phyloP scores from a whole-genome alignment of 2,888 invertebrate genomes.

The Drepana falcataria region DNA sequence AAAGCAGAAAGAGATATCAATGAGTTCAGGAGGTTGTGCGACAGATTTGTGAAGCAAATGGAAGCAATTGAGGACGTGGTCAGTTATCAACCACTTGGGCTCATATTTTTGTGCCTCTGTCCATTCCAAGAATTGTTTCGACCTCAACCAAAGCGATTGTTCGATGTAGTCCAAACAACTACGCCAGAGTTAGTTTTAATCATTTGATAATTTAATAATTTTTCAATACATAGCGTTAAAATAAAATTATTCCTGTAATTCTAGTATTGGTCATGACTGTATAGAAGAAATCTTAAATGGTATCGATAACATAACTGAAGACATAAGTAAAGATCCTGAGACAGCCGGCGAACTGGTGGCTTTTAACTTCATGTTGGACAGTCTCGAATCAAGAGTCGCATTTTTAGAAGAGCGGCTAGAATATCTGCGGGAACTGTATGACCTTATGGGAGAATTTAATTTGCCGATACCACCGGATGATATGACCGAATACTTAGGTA shows the following conservation, averaged over 20 bases:
- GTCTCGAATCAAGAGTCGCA: conserved; percentile 81
- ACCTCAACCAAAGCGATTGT: conserved; percentile 84
- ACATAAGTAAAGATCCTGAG: conserved; percentile 82
- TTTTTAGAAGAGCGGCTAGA: conserved; percentile 85
- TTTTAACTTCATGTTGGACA: conserved; percentile 84
- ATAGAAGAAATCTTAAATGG: conserved; percentile 79
- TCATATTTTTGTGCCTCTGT: conserved; percentile 83
- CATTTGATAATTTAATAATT: neutral
- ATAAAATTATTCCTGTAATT: conserved; percentile 5
- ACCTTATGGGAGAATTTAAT: conserved; percentile 88
- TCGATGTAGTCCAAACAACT: conserved; percentile 80
- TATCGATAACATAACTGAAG: conserved; percentile 81
- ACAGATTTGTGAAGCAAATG: conserved; percentile 84
- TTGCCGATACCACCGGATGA: conserved; percentile 87
- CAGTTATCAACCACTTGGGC: conserved; percentile 83
- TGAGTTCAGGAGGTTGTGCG: conserved; percentile 82
- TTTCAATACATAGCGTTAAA: neutral
- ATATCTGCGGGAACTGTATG: conserved; percentile 89
- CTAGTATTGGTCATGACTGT: conserved; percentile 81
- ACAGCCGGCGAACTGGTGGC: conserved; percentile 85
- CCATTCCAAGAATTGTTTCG: conserved; percentile 85
- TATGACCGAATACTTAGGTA: conserved; percentile 78
- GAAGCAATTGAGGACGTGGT: conserved; percentile 82
- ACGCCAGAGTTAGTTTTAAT: conserved; percentile 80
- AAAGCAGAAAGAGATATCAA: conserved; percentile 81